Evolutionary conservation across 2,797 vertebrate genomes (phyloP), one percentile per base, ranked within the genome.

Genomic region (Gallinago stenura): DNA sequence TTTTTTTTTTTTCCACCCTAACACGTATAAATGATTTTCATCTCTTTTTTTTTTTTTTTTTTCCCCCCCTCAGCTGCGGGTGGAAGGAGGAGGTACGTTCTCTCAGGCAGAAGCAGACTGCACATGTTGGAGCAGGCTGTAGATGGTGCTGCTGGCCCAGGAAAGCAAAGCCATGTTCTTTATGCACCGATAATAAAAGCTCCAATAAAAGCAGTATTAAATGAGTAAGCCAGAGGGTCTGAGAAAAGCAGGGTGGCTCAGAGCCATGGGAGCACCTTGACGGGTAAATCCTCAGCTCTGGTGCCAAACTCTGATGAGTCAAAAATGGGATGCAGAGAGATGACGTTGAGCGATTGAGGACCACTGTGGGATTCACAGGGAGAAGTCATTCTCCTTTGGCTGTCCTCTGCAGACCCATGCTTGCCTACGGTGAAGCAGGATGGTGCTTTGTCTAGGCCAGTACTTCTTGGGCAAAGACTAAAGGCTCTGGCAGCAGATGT

Each of bases 131-230:
- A 80, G 30, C 21, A 18, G 75, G 26, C 96, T 90, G 86, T 54
- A 97, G 97, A 82, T 95, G 97, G 97, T 92, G 96, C 96, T 97
- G 92, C 90, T 81, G 81, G 21, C 76, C 75, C 72, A 51, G 57
- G 57, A 95, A 95, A 94, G 45, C 56, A 28, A 21, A 60, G 45
- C 48, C 21, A 66, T 20, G 20, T 0, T 53, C 25, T 56, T 30
- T 0, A 6, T 3, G 25, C 7, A 0, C 17, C 1, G 0, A 0
- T 4, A 6, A 6, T 28, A 56, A 71, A 56, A 76, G 4, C 70
- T 43, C 39, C 35, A 14, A 4, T n/a, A 28, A 66, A 87, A 82
- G 33, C 43, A 3, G 7, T 1, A 19, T 65, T 17, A 54, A 48
- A 33, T 1, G 58, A 72, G n/a, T 21, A 24, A 56, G 14, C 37